Conservation (phyloP, 2,113 vertebrate genomes). For the Callithrix jacchus region DNA sequence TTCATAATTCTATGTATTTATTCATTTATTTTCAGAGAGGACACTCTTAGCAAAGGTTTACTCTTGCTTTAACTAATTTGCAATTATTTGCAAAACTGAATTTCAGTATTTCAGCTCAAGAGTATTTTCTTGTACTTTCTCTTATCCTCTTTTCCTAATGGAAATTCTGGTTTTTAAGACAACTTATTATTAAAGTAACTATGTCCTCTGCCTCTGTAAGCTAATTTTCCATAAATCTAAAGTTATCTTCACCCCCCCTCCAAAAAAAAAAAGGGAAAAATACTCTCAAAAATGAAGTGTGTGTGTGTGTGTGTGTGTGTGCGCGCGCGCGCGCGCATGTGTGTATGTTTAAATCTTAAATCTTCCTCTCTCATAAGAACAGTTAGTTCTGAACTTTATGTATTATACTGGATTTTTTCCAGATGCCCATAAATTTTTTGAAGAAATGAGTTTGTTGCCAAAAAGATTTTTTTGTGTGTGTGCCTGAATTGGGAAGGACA, state of each 20-base stretch:
- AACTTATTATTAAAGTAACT: slow-evolving; percentile 33
- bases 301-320: too few relatives aligned
- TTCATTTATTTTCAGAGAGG: not conserved
- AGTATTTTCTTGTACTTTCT: not conserved
- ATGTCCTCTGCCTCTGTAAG: slow-evolving; percentile 36
- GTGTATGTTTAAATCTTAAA: not conserved
- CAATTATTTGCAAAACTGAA: not conserved
- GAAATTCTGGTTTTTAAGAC: slow-evolving; percentile 19
- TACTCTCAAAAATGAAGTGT: not conserved
- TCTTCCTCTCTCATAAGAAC: not conserved
- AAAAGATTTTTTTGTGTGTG: not conserved
- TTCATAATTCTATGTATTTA: not conserved
- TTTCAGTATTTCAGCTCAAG: not conserved
- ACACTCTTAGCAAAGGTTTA: not conserved
- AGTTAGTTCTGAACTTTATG: slow-evolving; percentile 44
- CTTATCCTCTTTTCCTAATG: slow-evolving; percentile 25
- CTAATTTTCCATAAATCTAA: slow-evolving; percentile 47
- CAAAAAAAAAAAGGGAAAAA: not conserved
- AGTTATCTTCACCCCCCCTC: not conserved
- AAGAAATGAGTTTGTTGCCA: not conserved
- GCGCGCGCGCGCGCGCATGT: accelerated
- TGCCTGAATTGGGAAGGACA: not conserved
- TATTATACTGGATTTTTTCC: slow-evolving; percentile 40
- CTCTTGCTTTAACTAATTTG: not conserved
- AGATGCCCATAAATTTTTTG: slow-evolving; percentile 18